A percentile compares a stretch with the other conserved stretches of the same genome.
These are phyloP conservation scores for Scomberomorus guttatus DNA, from an alignment of 2,797 vertebrate genomes.

Conservation along the genomic window DNA sequence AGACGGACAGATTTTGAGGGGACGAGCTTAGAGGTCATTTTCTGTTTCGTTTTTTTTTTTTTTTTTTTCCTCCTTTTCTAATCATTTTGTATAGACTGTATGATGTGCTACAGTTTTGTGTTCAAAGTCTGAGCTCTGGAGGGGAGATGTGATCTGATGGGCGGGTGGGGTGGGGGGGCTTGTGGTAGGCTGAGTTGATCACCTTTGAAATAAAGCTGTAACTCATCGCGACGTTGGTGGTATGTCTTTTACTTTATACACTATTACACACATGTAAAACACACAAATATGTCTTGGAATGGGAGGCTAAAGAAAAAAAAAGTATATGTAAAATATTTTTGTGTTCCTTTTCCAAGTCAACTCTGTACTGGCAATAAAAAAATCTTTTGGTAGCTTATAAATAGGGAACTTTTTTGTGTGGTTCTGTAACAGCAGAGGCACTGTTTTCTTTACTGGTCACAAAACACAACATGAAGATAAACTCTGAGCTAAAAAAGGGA, in stretches of 20 bases:
- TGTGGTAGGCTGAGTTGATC: slow-evolving; percentile 36
- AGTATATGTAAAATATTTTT: neutral
- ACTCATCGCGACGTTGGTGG: slow-evolving; percentile 39
- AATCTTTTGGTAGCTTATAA: neutral
- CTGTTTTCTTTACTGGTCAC: neutral
- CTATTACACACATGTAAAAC: neutral
- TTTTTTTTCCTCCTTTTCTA: slow-evolving; percentile 52
- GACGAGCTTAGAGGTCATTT: slow-evolving; percentile 11
- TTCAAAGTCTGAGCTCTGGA: slow-evolving; percentile 51
- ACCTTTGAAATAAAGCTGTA: slow-evolving; percentile 81
- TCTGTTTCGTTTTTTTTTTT: neutral
- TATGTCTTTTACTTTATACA: slow-evolving; percentile 15
- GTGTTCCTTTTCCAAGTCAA: neutral
- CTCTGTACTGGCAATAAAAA: neutral
- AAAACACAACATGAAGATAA: neutral
- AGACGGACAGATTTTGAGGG: neutral
- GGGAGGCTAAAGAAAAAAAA: neutral
- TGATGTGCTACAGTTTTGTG: slow-evolving; percentile 66
- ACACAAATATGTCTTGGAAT: neutral
- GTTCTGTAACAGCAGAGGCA: neutral
- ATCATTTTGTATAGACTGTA: slow-evolving; percentile 67
- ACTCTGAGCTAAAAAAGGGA: neutral
- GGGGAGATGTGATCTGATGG: slow-evolving; percentile 37
- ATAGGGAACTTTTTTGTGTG: neutral
- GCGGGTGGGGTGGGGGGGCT: neutral